Evolutionary conservation across 1,140 invertebrate genomes (phyloP).

Genomic region (Apis dorsata): DNA sequence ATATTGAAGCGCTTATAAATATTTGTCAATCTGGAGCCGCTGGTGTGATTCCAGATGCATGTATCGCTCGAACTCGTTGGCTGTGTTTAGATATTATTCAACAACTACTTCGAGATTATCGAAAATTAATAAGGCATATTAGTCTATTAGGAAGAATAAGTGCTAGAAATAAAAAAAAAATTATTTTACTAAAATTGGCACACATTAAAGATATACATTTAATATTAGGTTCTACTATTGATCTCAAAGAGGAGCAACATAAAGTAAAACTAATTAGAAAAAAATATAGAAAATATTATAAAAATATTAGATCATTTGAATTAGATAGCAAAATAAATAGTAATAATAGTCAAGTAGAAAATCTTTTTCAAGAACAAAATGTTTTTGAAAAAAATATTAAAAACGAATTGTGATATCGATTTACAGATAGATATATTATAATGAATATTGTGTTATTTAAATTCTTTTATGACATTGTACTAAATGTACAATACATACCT

Average conservation of each 20-base stretch:
- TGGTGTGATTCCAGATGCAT: constrained; percentile 70
- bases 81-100: constrained; percentile 76
- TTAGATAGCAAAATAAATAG: constrained; percentile 41
- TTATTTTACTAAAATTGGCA: constrained; percentile 71
- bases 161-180: constrained; percentile 59
- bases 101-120: constrained; percentile 67
- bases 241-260: constrained; percentile 64
- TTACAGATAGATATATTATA: constrained; percentile 28
- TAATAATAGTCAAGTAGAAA: background rate
- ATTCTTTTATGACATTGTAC: constrained; percentile 25
- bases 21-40: constrained; percentile 73
- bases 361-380: constrained; percentile 4
- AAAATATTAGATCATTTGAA: constrained; percentile 41
- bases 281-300: constrained; percentile 68
- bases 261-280: constrained; percentile 66
- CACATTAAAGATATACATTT: constrained; percentile 75
- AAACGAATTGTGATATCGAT: constrained; percentile 72
- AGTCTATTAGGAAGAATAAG: constrained; percentile 45
- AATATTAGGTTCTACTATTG: constrained; percentile 67
- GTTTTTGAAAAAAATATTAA: constrained; percentile 47
- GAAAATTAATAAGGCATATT: constrained; percentile 64
- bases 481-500: constrained; percentile 45
- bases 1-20: constrained; percentile 76
- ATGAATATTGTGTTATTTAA: constrained; percentile 14
- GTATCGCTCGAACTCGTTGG: constrained; percentile 71